A percentile compares a stretch with the other conserved stretches of the same genome.
These are phyloP conservation scores for Monoplex corrugatus DNA, from an alignment of 2,888 invertebrate genomes.

Conservation along the genomic window DNA sequence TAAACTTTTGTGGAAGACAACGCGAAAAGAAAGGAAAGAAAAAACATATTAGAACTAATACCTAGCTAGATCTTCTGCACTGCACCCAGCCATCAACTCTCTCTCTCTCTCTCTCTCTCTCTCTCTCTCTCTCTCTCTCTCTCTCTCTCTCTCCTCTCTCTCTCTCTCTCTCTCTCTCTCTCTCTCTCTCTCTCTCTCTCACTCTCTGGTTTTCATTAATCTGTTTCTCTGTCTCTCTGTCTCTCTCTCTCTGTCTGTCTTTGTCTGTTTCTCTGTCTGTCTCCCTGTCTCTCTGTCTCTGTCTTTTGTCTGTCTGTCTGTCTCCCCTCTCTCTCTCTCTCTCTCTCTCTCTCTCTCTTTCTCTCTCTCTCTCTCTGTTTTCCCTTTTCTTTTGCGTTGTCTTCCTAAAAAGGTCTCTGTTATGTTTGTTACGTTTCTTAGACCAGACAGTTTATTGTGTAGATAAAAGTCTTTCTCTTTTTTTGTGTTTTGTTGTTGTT, in stretches of 20 bases:
- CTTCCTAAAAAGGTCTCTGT: too few species aligned
- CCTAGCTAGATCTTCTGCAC: too few species aligned
- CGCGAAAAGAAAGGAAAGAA: too few species aligned
- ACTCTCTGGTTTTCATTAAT: too few species aligned
- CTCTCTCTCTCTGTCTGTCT: slow-evolving; percentile 15
- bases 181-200: slow-evolving; percentile 10
- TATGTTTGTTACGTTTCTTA: too few species aligned
- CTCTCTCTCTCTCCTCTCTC: background rate
- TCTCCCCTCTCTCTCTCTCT: background rate
- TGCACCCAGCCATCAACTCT: background rate
- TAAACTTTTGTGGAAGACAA: too few species aligned
- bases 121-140: background rate
- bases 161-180: slow-evolving; percentile 13
- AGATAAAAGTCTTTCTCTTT: too few species aligned
- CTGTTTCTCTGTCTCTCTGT: slow-evolving; percentile 8
- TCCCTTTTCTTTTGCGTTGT: background rate
- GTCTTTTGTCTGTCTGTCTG: background rate
- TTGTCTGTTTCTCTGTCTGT: background rate
- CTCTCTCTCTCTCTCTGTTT: slow-evolving; percentile 16
- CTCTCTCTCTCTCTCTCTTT: too few species aligned
- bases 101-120: background rate
- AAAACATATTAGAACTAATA: too few species aligned
- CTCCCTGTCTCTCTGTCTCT: background rate
- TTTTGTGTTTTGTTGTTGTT: too few species aligned
- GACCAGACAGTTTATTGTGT: too few species aligned